Conservation (phyloP, 2,113 vertebrate species). For the Zeus faber region DNA sequence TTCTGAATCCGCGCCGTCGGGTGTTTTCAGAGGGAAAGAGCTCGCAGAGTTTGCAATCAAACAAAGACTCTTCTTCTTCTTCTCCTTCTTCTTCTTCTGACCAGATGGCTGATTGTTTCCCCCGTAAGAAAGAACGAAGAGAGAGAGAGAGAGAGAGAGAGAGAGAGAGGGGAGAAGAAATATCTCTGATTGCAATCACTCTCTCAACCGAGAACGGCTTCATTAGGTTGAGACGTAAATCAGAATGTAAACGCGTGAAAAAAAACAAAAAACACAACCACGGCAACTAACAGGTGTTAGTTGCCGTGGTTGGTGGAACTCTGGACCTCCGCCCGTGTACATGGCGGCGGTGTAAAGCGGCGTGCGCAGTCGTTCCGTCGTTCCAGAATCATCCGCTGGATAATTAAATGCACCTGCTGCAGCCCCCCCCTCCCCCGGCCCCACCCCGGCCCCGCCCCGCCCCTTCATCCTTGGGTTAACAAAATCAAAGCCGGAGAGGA, state of each 20-base stretch:
- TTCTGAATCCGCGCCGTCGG: background rate
- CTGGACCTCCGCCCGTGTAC: conserved; percentile 25
- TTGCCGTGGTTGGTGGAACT: conserved; percentile 39
- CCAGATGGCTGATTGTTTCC: conserved; percentile 70
- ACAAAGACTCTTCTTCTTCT: conserved; percentile 37
- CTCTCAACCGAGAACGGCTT: conserved; percentile 47
- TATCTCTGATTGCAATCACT: conserved; percentile 63
- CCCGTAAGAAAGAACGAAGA: conserved; percentile 23
- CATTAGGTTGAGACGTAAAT: conserved; percentile 58
- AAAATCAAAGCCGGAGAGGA: conserved; percentile 16
- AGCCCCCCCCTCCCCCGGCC: too few relatives aligned
- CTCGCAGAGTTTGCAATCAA: conserved; percentile 48
- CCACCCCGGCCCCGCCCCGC: too few relatives aligned
- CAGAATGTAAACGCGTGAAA: background rate
- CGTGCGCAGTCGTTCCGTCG: conserved; percentile 17
- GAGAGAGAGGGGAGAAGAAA: conserved; percentile 3
- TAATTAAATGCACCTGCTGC: conserved; percentile 64
- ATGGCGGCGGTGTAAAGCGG: conserved; percentile 18
- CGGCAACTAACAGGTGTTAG: conserved; percentile 61
- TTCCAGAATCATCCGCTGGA: conserved; percentile 47
- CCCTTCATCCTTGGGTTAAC: conserved; percentile 31
- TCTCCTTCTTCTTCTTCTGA: conserved; percentile 42
- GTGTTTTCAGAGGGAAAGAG: too few relatives aligned
- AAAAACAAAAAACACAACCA: background rate
- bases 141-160: conserved; percentile 6